phyloP scores from a whole-genome alignment of 2,113 vertebrate genomes.

The Rhinoderma darwinii region DNA sequence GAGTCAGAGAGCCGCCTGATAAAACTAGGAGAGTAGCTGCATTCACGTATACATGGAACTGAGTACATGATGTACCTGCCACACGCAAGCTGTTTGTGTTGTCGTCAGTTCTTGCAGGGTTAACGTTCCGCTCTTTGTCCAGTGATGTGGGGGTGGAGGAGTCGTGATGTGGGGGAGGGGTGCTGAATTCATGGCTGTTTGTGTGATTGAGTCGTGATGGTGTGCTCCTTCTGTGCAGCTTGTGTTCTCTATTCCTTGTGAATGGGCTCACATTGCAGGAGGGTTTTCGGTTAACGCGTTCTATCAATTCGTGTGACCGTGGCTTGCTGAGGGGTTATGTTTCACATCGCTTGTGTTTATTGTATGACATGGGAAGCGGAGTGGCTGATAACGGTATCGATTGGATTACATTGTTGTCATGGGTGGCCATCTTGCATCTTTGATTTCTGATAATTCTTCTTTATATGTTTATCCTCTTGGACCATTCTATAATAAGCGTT shows the following conservation, averaged over 20 bases:
- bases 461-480: neutral
- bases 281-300: neutral
- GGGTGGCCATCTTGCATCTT: neutral
- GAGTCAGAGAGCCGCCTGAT: constrained; percentile 55
- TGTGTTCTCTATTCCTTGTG: neutral
- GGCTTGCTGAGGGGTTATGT: neutral
- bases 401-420: neutral
- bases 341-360: too few species aligned
- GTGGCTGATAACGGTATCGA: neutral
- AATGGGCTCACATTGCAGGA: neutral
- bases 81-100: constrained; percentile 3
- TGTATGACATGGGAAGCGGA: too few species aligned
- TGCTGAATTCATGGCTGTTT: constrained; percentile 39
- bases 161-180: constrained; percentile 53
- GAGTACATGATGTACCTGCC: constrained; percentile 20
- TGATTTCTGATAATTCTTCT: neutral
- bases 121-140: constrained; percentile 60
- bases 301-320: neutral
- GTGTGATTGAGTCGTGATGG: constrained; percentile 55
- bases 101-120: constrained; percentile 40
- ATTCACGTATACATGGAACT: neutral
- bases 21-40: constrained; percentile 35
- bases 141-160: constrained; percentile 41
- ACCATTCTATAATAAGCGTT: neutral
- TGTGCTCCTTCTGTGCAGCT: constrained; percentile 16